Percentiles rank a stretch among this genome's conserved stretches.
These are phyloP conservation scores for Cardiocondyla obscurior DNA, from an alignment of 1,140 invertebrate species.

Conservation along the genomic window DNA sequence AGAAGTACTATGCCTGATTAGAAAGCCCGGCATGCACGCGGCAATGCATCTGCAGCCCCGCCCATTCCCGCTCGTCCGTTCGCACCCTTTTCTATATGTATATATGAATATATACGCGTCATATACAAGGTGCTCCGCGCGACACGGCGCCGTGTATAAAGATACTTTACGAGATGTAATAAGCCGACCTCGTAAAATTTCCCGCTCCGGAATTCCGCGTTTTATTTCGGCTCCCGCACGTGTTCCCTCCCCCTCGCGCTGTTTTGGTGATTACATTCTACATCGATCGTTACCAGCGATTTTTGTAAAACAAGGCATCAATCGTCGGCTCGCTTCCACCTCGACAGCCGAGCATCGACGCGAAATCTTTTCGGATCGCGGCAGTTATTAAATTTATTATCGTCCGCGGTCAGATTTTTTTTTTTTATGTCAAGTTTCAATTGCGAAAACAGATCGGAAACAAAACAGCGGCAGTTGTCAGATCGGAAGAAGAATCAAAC, in stretches of 20 bases:
- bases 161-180: slow-evolving; percentile 35
- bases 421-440: neutral
- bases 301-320: neutral
- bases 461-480: too few species aligned
- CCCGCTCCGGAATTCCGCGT: neutral
- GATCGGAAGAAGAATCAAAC: neutral
- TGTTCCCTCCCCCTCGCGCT: neutral
- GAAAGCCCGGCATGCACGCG: slow-evolving; percentile 74
- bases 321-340: neutral
- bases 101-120: slow-evolving; percentile 60
- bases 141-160: neutral
- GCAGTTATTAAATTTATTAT: neutral
- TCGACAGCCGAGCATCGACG: neutral
- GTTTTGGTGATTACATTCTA: neutral
- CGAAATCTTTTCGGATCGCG: neutral
- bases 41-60: slow-evolving; percentile 77
- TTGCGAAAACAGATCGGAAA: neutral
- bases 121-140: slow-evolving; percentile 38
- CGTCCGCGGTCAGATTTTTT: neutral
- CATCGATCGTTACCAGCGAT: neutral
- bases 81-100: slow-evolving; percentile 64
- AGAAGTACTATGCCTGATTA: slow-evolving; percentile 83
- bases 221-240: neutral
- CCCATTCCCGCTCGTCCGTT: slow-evolving; percentile 70
- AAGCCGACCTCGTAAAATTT: neutral